phyloP scores from a whole-genome alignment of 2,797 vertebrate species.

The Manis javanica region DNA sequence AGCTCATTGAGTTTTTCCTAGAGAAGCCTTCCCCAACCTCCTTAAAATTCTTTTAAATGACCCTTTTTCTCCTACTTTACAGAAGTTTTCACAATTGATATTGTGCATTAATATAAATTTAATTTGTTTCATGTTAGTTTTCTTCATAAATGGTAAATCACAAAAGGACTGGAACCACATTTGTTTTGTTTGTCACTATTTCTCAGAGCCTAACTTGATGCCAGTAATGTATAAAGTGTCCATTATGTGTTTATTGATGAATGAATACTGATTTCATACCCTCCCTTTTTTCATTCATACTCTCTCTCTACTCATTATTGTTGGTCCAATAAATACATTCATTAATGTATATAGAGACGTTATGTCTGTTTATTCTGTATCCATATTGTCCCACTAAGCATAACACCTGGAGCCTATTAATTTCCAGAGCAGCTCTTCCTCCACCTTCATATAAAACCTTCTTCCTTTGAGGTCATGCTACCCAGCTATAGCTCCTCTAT shows the following conservation, averaged over 20 bases:
- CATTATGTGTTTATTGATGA: background rate
- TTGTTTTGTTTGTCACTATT: background rate
- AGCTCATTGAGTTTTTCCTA: background rate
- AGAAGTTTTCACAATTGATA: background rate
- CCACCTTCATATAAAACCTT: background rate
- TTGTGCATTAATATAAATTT: background rate
- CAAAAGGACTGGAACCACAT: background rate
- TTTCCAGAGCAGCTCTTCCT: background rate
- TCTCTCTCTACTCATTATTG: background rate
- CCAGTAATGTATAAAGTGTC: background rate
- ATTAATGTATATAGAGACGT: background rate
- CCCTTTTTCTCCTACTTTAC: background rate
- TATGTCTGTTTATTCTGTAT: background rate
- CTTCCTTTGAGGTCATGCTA: background rate
- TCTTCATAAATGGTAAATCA: background rate
- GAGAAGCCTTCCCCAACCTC: background rate
- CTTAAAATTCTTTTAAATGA: background rate
- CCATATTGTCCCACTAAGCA: background rate
- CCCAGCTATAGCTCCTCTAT: background rate
- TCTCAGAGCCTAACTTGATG: background rate
- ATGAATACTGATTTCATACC: background rate
- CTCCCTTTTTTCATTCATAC: background rate
- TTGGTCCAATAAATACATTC: background rate
- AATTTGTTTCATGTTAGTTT: background rate
- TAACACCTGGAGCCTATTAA: background rate